A percentile compares a stretch with the other conserved stretches of the same genome.
phyloP scores from a whole-genome alignment of 2,888 invertebrate species.

The Caenorhabditis sp. region DNA sequence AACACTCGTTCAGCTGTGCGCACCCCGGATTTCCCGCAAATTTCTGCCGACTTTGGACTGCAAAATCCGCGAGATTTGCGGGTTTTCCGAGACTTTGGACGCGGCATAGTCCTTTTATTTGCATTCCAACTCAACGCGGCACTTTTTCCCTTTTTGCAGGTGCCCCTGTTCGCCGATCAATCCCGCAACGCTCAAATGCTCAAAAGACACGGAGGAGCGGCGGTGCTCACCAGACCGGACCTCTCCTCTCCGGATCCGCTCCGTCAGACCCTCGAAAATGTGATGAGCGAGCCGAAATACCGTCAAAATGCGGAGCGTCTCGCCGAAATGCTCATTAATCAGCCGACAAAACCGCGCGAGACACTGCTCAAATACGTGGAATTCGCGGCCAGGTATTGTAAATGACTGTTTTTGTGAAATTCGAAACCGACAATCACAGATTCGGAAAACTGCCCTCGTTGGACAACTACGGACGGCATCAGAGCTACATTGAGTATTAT shows the following conservation, averaged over 20 bases:
- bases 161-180: constrained; percentile 70
- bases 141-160: too few species aligned
- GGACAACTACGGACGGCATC: constrained; percentile 53
- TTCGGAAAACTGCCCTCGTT: constrained; percentile 42
- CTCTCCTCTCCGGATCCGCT: constrained; percentile 40
- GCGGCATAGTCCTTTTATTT: too few species aligned
- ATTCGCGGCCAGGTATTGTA: constrained; percentile 42
- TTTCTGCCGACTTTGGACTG: too few species aligned
- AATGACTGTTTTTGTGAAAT: not conserved
- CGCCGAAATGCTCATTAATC: constrained; percentile 56
- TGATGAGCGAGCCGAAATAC: constrained; percentile 55
- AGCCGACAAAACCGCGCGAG: constrained; percentile 61
- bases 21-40: too few species aligned
- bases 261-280: constrained; percentile 31
- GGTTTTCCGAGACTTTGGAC: too few species aligned
- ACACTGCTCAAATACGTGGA: constrained; percentile 61
- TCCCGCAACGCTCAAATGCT: constrained; percentile 63
- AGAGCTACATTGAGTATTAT: constrained; percentile 35
- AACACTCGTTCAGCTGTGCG: too few species aligned
- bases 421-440: not conserved
- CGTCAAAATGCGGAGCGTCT: constrained; percentile 45
- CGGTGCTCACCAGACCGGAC: constrained; percentile 54
- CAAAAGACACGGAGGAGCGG: constrained; percentile 53
- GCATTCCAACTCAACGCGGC: too few species aligned
- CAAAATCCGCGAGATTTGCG: too few species aligned